Percentiles rank a stretch among this genome's conserved stretches.
These are phyloP conservation scores for Malurus splendens DNA, from an alignment of 2,797 vertebrate genomes.

Conservation along the genomic window DNA sequence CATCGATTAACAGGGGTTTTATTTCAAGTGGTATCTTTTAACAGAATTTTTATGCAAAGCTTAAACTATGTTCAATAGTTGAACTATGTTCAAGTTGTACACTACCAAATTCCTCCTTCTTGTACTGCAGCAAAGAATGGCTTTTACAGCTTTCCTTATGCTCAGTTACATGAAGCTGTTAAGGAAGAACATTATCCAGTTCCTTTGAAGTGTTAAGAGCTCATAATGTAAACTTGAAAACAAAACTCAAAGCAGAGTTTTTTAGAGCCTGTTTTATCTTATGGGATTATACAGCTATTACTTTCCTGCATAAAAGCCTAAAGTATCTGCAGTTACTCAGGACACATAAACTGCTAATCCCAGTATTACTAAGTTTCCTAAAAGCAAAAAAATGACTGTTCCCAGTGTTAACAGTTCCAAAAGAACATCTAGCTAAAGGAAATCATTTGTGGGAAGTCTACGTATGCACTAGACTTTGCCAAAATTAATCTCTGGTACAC, in stretches of 20 bases:
- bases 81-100: background rate
- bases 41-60: constrained; percentile 9
- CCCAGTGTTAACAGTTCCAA: constrained; percentile 7
- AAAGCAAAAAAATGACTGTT: constrained; percentile 13
- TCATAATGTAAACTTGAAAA: background rate
- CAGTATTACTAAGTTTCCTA: constrained; percentile 14
- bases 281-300: background rate
- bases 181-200: background rate
- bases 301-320: background rate
- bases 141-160: background rate
- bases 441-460: constrained; percentile 17
- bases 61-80: background rate
- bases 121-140: background rate
- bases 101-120: background rate
- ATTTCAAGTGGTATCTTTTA: constrained; percentile 23
- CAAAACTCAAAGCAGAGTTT: background rate
- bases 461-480: background rate
- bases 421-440: constrained; percentile 35
- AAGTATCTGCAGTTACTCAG: background rate
- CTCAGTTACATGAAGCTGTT: background rate
- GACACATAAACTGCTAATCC: constrained; percentile 10
- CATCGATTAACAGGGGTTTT: background rate
- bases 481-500: constrained; percentile 13
- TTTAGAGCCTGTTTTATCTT: constrained; percentile 18
- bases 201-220: constrained; percentile 14